phyloP scores from a whole-genome alignment of 2,113 vertebrate species.

The Hepsetus odoe region DNA sequence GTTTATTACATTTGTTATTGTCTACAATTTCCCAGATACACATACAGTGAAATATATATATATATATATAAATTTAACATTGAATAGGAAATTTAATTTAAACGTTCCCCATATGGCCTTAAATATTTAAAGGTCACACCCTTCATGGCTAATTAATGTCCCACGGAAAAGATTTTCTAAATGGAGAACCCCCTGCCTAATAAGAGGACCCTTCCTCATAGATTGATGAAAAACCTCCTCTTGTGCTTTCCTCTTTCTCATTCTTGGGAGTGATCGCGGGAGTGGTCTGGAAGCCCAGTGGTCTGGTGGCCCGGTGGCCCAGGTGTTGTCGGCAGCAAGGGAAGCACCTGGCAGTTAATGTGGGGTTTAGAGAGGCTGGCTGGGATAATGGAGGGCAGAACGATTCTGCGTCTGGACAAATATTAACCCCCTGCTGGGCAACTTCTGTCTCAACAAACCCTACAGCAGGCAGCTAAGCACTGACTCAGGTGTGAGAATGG shows the following conservation, averaged over 20 bases:
- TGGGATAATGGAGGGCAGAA: slow-evolving; percentile 66
- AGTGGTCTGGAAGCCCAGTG: slow-evolving; percentile 58
- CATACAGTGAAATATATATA: too few relatives aligned
- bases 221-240: slow-evolving; percentile 1
- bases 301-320: slow-evolving; percentile 57
- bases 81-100: too few relatives aligned
- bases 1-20: too few relatives aligned
- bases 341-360: slow-evolving; percentile 68
- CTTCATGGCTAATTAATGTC: neutral
- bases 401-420: slow-evolving; percentile 49
- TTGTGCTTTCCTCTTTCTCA: neutral
- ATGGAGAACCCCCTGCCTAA: neutral
- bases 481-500: slow-evolving; percentile 21
- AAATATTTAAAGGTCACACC: neutral
- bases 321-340: slow-evolving; percentile 60
- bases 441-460: slow-evolving; percentile 68
- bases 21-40: too few relatives aligned
- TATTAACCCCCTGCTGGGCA: slow-evolving; percentile 69
- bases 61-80: too few relatives aligned
- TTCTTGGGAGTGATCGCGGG: slow-evolving; percentile 15
- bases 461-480: slow-evolving; percentile 40
- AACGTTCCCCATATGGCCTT: too few relatives aligned
- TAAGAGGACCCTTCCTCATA: neutral
- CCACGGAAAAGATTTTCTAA: neutral
- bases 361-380: slow-evolving; percentile 62